These are phyloP conservation scores for Diachasmimorpha longicaudata DNA, from an alignment of 1,140 invertebrate species.

Conservation along the genomic window DNA sequence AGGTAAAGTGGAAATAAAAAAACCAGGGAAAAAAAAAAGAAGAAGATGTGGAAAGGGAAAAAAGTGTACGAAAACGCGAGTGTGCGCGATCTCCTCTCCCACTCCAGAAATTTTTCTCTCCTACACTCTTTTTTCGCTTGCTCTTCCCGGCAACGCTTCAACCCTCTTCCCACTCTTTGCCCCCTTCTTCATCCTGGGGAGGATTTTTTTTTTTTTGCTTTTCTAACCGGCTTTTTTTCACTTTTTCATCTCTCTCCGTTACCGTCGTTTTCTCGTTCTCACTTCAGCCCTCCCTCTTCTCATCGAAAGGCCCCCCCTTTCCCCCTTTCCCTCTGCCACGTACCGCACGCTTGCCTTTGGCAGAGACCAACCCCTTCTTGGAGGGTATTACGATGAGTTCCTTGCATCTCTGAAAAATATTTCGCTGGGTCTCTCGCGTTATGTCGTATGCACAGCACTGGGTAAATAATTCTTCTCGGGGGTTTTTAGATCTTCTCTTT, in stretches of 20 bases:
- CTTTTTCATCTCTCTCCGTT: slow-evolving; percentile 3
- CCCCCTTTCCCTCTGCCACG: too few species aligned
- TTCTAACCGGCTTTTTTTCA: too few species aligned
- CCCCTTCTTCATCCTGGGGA: background rate
- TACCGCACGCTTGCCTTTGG: background rate
- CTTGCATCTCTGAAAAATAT: slow-evolving; percentile 43
- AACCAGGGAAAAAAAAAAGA: slow-evolving; percentile 33
- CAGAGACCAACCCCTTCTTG: slow-evolving; percentile 19
- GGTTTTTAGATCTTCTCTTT: too few species aligned
- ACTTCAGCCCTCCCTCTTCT: background rate
- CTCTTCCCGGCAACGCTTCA: slow-evolving; percentile 34
- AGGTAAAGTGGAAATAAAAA: slow-evolving; percentile 48
- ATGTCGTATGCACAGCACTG: background rate
- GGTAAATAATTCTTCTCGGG: background rate
- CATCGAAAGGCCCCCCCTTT: background rate
- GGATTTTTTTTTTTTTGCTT: background rate
- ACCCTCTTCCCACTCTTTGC: slow-evolving; percentile 6
- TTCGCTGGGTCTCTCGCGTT: slow-evolving; percentile 11
- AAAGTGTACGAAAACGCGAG: slow-evolving; percentile 1
- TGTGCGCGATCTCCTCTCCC: slow-evolving; percentile 31
- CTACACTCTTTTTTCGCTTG: background rate
- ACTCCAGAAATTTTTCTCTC: slow-evolving; percentile 14
- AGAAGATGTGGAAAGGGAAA: background rate
- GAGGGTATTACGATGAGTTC: slow-evolving; percentile 34
- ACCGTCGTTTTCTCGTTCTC: background rate